These are phyloP conservation scores for Hydrochoerus hydrochaeris DNA, from an alignment of 2,113 vertebrate genomes.

Conservation along the genomic window DNA sequence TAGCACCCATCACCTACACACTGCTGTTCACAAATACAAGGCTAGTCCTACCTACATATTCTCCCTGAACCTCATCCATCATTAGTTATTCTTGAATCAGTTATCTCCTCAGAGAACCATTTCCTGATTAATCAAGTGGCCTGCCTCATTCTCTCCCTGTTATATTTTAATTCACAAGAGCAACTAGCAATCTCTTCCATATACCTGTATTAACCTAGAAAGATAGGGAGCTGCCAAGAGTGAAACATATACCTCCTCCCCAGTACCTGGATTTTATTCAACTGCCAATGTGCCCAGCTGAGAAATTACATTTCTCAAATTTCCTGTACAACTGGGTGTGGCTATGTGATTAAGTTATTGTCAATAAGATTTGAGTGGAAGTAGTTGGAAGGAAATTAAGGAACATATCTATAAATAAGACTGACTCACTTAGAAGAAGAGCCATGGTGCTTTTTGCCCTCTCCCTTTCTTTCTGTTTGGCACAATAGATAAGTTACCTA, in stretches of 20 bases:
- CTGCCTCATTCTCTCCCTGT: neutral
- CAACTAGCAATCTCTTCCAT: neutral
- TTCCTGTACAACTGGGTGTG: neutral
- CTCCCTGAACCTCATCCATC: neutral
- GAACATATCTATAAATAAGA: slow-evolving; percentile 9
- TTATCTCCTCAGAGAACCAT: neutral
- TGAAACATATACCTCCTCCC: neutral
- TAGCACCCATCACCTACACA: neutral
- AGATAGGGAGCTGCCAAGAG: neutral
- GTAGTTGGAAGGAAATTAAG: neutral
- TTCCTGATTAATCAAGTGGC: neutral
- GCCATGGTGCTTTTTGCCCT: neutral
- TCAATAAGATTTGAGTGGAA: neutral
- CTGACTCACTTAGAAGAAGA: neutral
- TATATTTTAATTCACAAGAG: neutral
- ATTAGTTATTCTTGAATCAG: neutral
- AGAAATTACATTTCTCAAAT: neutral
- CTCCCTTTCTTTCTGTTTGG: neutral
- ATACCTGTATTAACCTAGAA: neutral
- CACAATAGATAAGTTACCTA: neutral
- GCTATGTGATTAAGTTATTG: neutral
- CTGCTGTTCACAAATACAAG: neutral
- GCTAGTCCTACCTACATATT: neutral
- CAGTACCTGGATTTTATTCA: neutral
- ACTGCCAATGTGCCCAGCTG: neutral